Evolutionary conservation across 1,140 invertebrate species (phyloP).

Genomic region (Drosophila bifasciata): DNA sequence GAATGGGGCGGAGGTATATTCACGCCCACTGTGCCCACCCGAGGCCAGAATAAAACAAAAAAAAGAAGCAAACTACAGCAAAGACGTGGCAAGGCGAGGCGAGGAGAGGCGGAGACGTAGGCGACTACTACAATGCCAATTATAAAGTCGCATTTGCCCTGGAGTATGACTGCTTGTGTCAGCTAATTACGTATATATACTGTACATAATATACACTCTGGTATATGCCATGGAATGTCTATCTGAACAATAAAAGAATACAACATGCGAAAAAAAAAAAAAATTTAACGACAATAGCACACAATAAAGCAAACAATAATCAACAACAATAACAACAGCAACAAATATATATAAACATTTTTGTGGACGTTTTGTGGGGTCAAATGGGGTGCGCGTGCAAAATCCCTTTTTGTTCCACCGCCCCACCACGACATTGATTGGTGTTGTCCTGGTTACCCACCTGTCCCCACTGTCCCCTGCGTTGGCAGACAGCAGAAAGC

Average conservation of each 20-base stretch:
- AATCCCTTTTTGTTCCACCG: conserved; percentile 2
- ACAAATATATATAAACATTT: neutral
- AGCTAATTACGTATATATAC: conserved; percentile 41
- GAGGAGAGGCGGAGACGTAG: too few relatives aligned
- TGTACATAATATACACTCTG: conserved; percentile 4
- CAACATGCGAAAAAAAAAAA: conserved; percentile 27
- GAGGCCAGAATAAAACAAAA: conserved; percentile 18
- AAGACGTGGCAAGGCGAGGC: conserved; percentile 1
- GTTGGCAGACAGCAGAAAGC: conserved; percentile 13
- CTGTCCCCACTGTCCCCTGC: neutral
- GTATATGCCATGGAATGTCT: conserved; percentile 5
- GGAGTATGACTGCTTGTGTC: conserved; percentile 35
- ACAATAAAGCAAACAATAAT: conserved; percentile 44
- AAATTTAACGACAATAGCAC: conserved; percentile 59
- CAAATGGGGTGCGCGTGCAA: conserved; percentile 43
- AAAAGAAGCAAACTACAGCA: conserved; percentile 1
- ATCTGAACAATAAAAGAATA: conserved; percentile 58
- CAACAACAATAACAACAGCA: conserved; percentile 15
- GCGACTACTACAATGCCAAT: conserved; percentile 39
- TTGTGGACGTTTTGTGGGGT: too few relatives aligned
- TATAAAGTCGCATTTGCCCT: conserved; percentile 36
- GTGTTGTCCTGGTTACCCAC: conserved; percentile 28
- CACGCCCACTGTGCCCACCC: conserved; percentile 24
- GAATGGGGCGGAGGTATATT: conserved; percentile 12
- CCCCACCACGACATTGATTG: neutral